Evolutionary conservation across 1,140 invertebrate species (phyloP), one percentile per base, ranked within the genome.

Genomic region (Homarus americanus): DNA sequence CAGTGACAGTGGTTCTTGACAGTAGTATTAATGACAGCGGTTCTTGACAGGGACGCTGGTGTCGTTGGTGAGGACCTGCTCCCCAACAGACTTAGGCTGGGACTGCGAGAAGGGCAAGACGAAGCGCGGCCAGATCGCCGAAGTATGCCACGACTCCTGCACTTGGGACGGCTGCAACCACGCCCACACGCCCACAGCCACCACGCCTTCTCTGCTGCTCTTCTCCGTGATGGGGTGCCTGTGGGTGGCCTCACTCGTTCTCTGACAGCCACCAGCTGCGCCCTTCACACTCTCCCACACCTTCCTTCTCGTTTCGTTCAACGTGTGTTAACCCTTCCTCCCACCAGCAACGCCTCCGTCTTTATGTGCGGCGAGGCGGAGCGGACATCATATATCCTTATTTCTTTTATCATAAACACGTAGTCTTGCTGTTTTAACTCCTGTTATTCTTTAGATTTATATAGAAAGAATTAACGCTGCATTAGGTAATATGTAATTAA

Each of bases 131-230:
- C 58, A 58, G 0, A 28, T 53, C 38, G 63, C 72, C 28, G 66
- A 82, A 5, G 80, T 89, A 0, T 89, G 87, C 41, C 87, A 89
- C 66, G 78, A 89, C 17, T 82, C 87, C 24, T 89, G 87, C 40
- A 24, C 34, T 80, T 89, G 87, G 87, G 79, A 89, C 32, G 87
- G 87, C 24, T 89, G 87, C 24, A 89, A 89, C 66, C 87, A 72
- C 58, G 87, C 87, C 24, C 87, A 44, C 34, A 12, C 69, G 0
- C 24, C 17, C 78, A 32, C 76, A 9, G 49, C 86, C 53, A 72
- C 49, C 24, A 17, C n/a, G 41, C 58, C 75, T 24, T 28, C 40
- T 28, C 9, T 75, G 38, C 34, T 28, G 34, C 32, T n/a, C 84
- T 58, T 34, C 44, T 53, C 76, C 5, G 34, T 44, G 38, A 10